Evolutionary conservation across 2,797 vertebrate genomes (phyloP), one percentile per base, ranked within the genome.

Genomic region (Sebastes elongatus): DNA sequence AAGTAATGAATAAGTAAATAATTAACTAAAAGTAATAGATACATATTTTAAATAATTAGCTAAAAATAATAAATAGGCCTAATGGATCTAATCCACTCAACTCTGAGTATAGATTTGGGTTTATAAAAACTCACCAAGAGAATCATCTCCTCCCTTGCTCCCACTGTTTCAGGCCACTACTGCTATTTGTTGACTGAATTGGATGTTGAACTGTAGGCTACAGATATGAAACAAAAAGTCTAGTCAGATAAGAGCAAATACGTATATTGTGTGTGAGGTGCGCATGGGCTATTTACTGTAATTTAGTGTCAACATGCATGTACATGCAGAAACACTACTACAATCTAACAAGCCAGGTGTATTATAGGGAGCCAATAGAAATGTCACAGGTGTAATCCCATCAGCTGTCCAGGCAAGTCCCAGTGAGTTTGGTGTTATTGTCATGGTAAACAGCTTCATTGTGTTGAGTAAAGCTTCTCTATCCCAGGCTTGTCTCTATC

Each of bases 11-110:
- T 33, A 10, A 33, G 33, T 33, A 33, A 35, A 35, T 35, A 35
- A 0, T 35, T 35, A 35, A 0, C 30, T 32, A 32, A 32, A 38
- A 38, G 4, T 38, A 38, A 38, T 38, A 38, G 3, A 38, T 5
- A 38, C 0, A 1, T 38, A 38, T 11, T 35, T 35, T 1, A 5
- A 38, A 38, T 38, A 38, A 13, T 38, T 11, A 35, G 1, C 35
- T 35, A 35, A 35, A 35, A 38, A 8, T 32, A 32, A 8, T 8
- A 32, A 32, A 32, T 32, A 30, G 38, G 38, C 38, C 38, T 42
- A 3, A 6, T 42, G 84, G 73, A 85, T 77, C 20, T 89, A 89
- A 93, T 90, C 89, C 88, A 86, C 78, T 92, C 81, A 84, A n/a
- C 69, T 68, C 38, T 7, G 53, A 66, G 66, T 57, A 23, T 56